Evolutionary conservation across 1,140 invertebrate genomes (phyloP), one percentile per base, ranked within the genome.

Genomic region (Heliconius hermathena): DNA sequence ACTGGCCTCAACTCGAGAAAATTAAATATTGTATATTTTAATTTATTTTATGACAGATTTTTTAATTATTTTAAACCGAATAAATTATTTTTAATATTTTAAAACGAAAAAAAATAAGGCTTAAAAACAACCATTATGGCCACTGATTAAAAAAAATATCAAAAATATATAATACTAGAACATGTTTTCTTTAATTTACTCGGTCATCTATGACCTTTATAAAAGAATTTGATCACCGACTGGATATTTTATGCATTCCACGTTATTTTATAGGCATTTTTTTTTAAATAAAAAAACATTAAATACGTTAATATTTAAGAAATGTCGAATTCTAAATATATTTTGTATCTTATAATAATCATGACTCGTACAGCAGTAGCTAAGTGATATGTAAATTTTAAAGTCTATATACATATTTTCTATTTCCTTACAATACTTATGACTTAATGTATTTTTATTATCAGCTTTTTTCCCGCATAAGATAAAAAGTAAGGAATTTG

Each of bases 141-240:
- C 22, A 2, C 0, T 13, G 57, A 60, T 26, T 60, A 0, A 8
- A 13, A 26, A 66, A 57, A 8, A 57, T 9, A 26, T 13, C 3
- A 26, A 66, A 22, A 66, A 66, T 29, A 66, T 26, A 66, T 13
- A 66, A 29, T 66, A 66, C 60, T 66, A 66, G 60, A 66, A 66
- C 60, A 66, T 29, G 60, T 66, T 66, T 66, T 66, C 60, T 66
- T 36, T 26, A 66, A 66, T 66, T 66, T 66, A 66, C 60, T 26
- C 3, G 1, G 60, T 16, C 22, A 66, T 66, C 60, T 29, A 66
- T 66, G 60, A 66, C 60, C 60, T 66, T 66, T 66, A 26, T 29
- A 29, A 66, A 26, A 66, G 26, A 16, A 66, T 66, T 66, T 66
- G 60, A 29, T 66, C 60, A 5, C 3, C 1, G 29, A 66, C 29